Percentiles rank a stretch among this genome's conserved stretches.
Evolutionary conservation across 2,797 vertebrate genomes (phyloP).

Genomic region (Macrochelys suwanniensis): DNA sequence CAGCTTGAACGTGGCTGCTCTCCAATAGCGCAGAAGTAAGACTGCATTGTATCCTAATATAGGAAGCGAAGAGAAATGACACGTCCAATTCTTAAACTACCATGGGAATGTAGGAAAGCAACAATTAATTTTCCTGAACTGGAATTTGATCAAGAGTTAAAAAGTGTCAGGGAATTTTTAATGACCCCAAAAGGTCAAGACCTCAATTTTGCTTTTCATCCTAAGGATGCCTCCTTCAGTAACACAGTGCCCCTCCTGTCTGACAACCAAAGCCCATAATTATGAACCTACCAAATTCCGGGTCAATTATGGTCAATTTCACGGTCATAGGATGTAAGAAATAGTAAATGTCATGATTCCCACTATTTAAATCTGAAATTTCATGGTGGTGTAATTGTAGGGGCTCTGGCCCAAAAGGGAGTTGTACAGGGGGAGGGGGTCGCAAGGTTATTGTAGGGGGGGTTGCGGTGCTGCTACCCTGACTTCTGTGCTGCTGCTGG

Average conservation of each 20-base stretch:
- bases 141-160: not conserved
- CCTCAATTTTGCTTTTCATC: accelerated
- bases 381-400: no score
- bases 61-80: accelerated
- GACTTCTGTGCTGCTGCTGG: no score
- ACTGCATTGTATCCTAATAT: not conserved
- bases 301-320: no score
- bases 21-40: not conserved
- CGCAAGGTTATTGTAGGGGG: no score
- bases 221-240: not conserved
- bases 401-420: no score
- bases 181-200: accelerated
- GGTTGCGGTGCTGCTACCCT: no score
- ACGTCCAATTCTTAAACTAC: not conserved
- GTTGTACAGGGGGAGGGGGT: no score
- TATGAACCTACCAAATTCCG: no score
- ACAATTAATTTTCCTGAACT: not conserved
- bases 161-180: accelerated
- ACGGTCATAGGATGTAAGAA: no score
- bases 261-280: not conserved
- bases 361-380: no score
- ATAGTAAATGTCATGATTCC: no score
- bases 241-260: not conserved
- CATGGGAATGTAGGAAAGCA: not conserved
- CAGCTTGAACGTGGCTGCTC: not conserved